Base-by-base conservation (phyloP, 2,888 invertebrate genomes). In the Spodoptera littoralis region DNA sequence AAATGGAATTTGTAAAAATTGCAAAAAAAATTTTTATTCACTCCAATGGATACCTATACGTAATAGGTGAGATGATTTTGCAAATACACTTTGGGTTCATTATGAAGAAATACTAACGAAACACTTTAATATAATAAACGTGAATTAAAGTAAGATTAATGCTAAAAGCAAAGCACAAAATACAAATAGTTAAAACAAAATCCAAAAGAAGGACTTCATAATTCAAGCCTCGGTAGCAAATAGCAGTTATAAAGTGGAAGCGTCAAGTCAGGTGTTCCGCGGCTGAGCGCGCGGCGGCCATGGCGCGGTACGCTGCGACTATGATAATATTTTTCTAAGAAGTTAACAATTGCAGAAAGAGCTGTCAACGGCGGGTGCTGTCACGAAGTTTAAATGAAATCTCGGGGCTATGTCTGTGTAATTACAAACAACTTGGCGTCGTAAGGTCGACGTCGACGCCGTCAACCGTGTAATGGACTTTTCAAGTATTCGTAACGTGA, bases 391-490 rank as follows among this genome's bases (percentile, higher is more conserved):
- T 91, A 91, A 91, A 92, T 90, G 91, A 92, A 92, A 92, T 92
- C 91, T 90, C 79, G 84, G 84, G 83, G 87, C 90, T 88, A 88
- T 89, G 91, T 89, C 90, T 91, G 83, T 87, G 91, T 92, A 92
- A 93, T 93, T 92, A 92, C 91, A 91, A 92, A 90, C 91, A 92
- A 90, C 85, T 88, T 82, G 79, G 78, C 85, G 86, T 84, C 85
- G 87, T 88, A 86, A 90, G 90, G 91, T 89, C 87, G 88, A 80
- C 85, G 86, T 83, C 83, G 84, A 82, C 85, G 84, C 90, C 88
- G 88, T 90, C 90, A 90, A 85, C 88, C 93, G 91, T 92, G 93
- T 93, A 93, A 93, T 93, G 92, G 93, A 93, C 91, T 93, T 93
- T 90, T 89, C 92, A 92, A 93, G 93, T 92, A 92, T 92, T 92